These are phyloP conservation scores for Brachirus orientalis DNA, from an alignment of 2,113 vertebrate species.

Conservation along the genomic window DNA sequence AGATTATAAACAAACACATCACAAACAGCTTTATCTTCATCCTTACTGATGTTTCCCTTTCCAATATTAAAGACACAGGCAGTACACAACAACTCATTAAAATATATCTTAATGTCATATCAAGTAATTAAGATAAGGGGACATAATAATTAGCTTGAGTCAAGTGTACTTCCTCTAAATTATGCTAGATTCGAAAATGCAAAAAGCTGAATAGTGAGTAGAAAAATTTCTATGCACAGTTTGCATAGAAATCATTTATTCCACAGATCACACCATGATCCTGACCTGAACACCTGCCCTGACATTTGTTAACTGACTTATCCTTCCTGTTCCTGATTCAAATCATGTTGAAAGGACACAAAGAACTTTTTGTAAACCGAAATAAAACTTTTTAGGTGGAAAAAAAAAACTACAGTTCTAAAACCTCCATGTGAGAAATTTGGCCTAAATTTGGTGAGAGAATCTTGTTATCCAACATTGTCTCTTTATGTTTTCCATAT, in stretches of 20 bases:
- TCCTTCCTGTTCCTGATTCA: neutral
- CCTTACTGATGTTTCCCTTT: constrained; percentile 28
- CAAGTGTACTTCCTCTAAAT: neutral
- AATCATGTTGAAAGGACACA: neutral
- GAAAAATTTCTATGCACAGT: neutral
- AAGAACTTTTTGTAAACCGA: neutral
- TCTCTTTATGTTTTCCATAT: constrained; percentile 3
- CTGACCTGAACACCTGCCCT: constrained; percentile 2
- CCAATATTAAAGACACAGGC: neutral
- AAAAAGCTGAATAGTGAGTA: neutral
- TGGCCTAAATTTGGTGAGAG: neutral
- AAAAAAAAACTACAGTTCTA: neutral
- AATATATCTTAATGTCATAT: constrained; percentile 5
- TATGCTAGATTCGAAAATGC: neutral
- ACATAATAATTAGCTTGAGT: neutral
- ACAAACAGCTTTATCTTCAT: constrained; percentile 28
- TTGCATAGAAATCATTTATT: too few species aligned
- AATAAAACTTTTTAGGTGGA: neutral
- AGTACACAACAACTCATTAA: neutral
- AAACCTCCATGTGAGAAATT: neutral
- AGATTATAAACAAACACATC: constrained; percentile 35
- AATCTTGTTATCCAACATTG: constrained; percentile 14
- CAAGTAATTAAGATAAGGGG: constrained; percentile 11
- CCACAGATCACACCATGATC: too few species aligned
- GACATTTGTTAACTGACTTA: constrained; percentile 1